Percentiles rank a stretch among this genome's conserved stretches.
Evolutionary conservation across 2,113 vertebrate species (phyloP).

Genomic region (Lycocorax pyrrhopterus): DNA sequence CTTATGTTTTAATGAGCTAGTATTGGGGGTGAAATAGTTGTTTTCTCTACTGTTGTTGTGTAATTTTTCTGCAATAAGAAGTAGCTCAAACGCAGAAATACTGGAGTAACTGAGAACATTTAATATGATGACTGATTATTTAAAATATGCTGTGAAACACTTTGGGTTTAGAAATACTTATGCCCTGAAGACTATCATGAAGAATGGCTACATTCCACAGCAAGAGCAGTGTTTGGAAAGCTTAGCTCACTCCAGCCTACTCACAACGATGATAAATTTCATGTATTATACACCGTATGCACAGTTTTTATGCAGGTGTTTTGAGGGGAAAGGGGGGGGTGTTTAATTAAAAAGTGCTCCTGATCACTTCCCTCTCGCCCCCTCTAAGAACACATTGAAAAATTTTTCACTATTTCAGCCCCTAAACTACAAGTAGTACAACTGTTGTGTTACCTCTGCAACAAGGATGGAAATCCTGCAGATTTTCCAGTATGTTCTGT

Average conservation of each 20-base stretch:
- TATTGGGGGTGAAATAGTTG: not conserved
- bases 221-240: conserved; percentile 65
- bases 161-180: conserved; percentile 67
- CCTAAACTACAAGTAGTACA: not conserved
- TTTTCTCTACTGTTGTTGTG: conserved; percentile 4
- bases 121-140: conserved; percentile 66
- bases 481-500: not conserved
- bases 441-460: not conserved
- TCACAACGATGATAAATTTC: conserved; percentile 52
- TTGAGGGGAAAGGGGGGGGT: not conserved
- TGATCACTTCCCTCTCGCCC: not conserved
- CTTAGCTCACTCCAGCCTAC: conserved; percentile 25
- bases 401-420: not conserved
- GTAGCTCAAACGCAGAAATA: conserved; percentile 66
- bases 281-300: not conserved
- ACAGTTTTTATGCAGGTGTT: conserved; percentile 43
- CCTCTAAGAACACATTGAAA: not conserved
- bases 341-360: not conserved
- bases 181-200: conserved; percentile 74
- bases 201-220: conserved; percentile 71
- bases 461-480: not conserved
- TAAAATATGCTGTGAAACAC: conserved; percentile 71
- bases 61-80: conserved; percentile 64
- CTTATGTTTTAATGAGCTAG: not conserved
- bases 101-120: conserved; percentile 47